A percentile compares a stretch with the other conserved stretches of the same genome.
Conservation (phyloP, 2,797 vertebrate species). For the Clarias laeviceps region DNA sequence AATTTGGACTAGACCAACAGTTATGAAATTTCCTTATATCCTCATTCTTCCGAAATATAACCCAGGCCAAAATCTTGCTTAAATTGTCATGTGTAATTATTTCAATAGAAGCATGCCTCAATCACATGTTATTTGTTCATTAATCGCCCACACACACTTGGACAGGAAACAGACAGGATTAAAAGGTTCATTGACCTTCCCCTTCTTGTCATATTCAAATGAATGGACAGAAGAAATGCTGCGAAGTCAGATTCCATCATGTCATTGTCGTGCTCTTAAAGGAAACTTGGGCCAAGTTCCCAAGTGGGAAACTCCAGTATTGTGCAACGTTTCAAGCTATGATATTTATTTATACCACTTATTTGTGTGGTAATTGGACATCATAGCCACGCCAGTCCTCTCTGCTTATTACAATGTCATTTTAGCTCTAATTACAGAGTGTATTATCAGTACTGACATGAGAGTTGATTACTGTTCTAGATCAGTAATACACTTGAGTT, state of each 20-base stretch:
- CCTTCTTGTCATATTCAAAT: neutral
- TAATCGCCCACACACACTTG: neutral
- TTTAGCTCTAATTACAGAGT: neutral
- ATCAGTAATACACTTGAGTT: neutral
- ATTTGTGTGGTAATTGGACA: neutral
- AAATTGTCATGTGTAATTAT: neutral
- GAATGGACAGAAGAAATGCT: neutral
- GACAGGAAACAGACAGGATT: neutral
- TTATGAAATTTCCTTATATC: slow-evolving; percentile 3
- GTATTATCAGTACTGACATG: neutral
- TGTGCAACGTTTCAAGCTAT: slow-evolving; percentile 23
- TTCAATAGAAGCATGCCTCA: neutral
- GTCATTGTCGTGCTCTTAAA: slow-evolving; percentile 43
- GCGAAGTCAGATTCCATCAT: slow-evolving; percentile 8
- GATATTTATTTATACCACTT: neutral
- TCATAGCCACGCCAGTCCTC: neutral
- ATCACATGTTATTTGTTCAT: neutral
- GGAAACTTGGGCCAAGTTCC: slow-evolving; percentile 8
- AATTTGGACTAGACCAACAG: neutral
- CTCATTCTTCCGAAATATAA: neutral
- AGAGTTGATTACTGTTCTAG: neutral
- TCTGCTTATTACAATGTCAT: neutral
- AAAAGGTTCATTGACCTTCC: neutral
- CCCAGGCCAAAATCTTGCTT: neutral
- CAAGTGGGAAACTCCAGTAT: slow-evolving; percentile 65